A percentile compares a stretch with the other conserved stretches of the same genome.
Evolutionary conservation across 2,113 vertebrate genomes (phyloP).

Genomic region (Cynoglossus semilaevis): DNA sequence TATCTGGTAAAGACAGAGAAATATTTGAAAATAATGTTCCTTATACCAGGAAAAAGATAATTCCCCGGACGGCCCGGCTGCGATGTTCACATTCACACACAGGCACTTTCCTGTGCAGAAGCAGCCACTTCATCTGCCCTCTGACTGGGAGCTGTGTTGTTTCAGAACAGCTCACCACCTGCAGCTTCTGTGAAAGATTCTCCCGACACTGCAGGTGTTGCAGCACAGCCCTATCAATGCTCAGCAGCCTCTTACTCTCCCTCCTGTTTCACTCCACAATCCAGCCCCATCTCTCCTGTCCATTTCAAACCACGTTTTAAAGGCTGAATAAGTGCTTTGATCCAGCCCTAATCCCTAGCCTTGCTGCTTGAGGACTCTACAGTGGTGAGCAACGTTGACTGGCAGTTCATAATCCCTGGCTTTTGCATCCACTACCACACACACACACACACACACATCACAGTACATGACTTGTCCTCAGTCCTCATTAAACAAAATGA

Average conservation of each 20-base stretch:
- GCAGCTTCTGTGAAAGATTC: slow-evolving; percentile 14
- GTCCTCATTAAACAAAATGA: slow-evolving; percentile 34
- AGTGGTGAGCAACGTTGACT: slow-evolving; percentile 33
- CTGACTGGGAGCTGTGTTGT: slow-evolving; percentile 2
- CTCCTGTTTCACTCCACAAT: slow-evolving; percentile 10
- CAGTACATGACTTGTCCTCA: slow-evolving; percentile 21
- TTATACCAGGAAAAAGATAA: background rate
- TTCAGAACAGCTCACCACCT: slow-evolving; percentile 12
- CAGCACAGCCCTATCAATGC: slow-evolving; percentile 34
- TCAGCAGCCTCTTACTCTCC: slow-evolving; percentile 4
- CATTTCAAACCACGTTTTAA: slow-evolving; percentile 18
- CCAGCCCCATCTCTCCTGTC: slow-evolving; percentile 16
- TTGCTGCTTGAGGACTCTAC: slow-evolving; percentile 26
- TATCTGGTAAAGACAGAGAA: background rate
- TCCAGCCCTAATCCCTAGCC: slow-evolving; percentile 32
- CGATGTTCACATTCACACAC: background rate
- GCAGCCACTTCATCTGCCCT: slow-evolving; percentile 4
- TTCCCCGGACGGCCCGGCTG: background rate
- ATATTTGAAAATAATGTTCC: background rate
- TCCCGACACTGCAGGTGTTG: slow-evolving; percentile 35
- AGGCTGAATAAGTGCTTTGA: slow-evolving; percentile 44
- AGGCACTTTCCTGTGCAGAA: background rate
- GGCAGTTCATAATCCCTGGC: slow-evolving; percentile 43
- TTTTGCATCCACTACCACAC: slow-evolving; percentile 1
- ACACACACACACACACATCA: slow-evolving; percentile 8